Conservation (phyloP, 2,888 invertebrate species). For the Strigamia crassipes region DNA sequence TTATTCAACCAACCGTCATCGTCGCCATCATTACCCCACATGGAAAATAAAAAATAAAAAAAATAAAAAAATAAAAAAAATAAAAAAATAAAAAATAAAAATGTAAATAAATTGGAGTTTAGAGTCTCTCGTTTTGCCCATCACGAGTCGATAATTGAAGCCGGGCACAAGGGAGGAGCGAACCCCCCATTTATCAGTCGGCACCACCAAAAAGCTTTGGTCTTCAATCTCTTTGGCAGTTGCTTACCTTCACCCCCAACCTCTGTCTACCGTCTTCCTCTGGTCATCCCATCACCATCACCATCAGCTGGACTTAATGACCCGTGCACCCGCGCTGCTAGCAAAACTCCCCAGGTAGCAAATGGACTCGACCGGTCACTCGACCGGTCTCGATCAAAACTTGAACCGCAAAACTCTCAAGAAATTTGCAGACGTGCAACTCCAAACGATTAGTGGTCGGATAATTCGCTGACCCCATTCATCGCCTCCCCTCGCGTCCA, state of each 20-base stretch:
- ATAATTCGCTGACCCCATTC: conserved; percentile 30
- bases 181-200: conserved; percentile 13
- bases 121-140: background rate
- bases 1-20: background rate
- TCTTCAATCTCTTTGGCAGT: conserved; percentile 22
- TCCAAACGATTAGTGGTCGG: conserved; percentile 8
- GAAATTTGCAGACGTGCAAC: background rate
- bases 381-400: background rate
- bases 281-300: conserved; percentile 42
- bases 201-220: conserved; percentile 10
- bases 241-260: conserved; percentile 33
- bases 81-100: background rate
- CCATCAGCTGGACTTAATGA: conserved; percentile 35
- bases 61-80: background rate
- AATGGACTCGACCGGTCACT: background rate
- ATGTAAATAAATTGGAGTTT: no score
- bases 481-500: background rate
- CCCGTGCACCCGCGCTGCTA: background rate
- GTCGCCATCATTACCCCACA: background rate
- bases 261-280: conserved; percentile 18
- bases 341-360: background rate
- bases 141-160: conserved; percentile 19
- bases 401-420: background rate
- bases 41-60: background rate
- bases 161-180: background rate